phyloP scores from a whole-genome alignment of 2,888 invertebrate genomes.

The Plagodis dolabraria region DNA sequence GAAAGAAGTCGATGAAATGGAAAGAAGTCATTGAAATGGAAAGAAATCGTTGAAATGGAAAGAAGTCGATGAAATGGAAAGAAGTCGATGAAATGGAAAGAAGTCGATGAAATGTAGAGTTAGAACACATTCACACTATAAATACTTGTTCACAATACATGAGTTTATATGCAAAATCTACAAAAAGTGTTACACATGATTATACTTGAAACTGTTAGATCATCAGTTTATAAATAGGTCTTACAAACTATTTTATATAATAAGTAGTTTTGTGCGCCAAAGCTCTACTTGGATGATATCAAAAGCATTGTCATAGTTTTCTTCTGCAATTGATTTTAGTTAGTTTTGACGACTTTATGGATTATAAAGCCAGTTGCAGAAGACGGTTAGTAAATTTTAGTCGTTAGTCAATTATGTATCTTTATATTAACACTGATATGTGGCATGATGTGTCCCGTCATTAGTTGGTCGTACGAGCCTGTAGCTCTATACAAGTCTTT shows the following conservation, averaged over 20 bases:
- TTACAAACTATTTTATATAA: slow-evolving; percentile 72
- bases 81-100: slow-evolving; percentile 48
- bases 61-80: slow-evolving; percentile 4
- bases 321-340: slow-evolving; percentile 46
- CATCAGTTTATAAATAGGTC: slow-evolving; percentile 71
- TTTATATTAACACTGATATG: slow-evolving; percentile 75
- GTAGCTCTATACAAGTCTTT: slow-evolving; percentile 46
- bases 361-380: slow-evolving; percentile 48
- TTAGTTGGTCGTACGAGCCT: slow-evolving; percentile 69
- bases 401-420: slow-evolving; percentile 51
- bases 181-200: slow-evolving; percentile 80
- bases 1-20: not conserved
- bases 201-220: slow-evolving; percentile 76
- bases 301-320: slow-evolving; percentile 54
- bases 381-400: slow-evolving; percentile 37
- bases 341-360: slow-evolving; percentile 17
- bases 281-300: slow-evolving; percentile 76
- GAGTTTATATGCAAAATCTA: slow-evolving; percentile 81
- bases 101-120: slow-evolving; percentile 56
- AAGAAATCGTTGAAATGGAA: no score
- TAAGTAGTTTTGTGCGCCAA: slow-evolving; percentile 77
- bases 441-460: slow-evolving; percentile 81
- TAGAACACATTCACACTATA: slow-evolving; percentile 78
- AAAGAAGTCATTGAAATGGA: slow-evolving; percentile 43
- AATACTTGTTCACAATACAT: slow-evolving; percentile 79